Evolutionary conservation across 2,113 vertebrate species (phyloP).

Genomic region (Nyctereutes procyonoides): DNA sequence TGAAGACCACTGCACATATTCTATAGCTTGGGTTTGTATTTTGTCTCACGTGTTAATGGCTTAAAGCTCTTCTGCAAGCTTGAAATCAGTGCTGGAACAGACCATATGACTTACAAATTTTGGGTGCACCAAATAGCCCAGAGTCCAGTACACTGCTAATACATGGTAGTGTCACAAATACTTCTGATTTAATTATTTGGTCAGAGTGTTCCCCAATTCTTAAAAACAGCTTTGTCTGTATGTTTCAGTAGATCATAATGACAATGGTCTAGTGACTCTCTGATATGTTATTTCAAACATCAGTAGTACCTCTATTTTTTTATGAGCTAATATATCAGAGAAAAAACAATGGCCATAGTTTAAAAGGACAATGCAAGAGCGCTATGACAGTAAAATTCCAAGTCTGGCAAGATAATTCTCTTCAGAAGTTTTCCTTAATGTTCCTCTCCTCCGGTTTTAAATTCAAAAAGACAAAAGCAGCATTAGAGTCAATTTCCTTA

Average conservation of each 20-base stretch:
- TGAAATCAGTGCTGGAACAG: neutral
- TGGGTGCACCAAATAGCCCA: neutral
- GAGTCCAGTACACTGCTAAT: neutral
- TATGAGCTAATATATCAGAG: neutral
- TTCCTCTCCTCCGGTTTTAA: neutral
- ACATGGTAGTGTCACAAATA: neutral
- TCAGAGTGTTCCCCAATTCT: neutral
- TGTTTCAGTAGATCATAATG: neutral
- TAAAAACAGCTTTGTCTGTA: neutral
- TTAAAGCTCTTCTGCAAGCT: neutral
- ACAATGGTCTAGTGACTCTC: neutral
- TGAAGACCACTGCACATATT: neutral
- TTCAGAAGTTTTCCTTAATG: neutral
- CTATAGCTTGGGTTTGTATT: neutral
- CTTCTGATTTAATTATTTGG: neutral
- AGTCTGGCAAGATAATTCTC: neutral
- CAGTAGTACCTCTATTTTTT: neutral
- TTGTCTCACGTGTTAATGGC: neutral
- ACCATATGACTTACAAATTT: neutral
- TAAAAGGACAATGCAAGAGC: neutral
- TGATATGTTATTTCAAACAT: neutral
- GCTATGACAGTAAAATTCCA: neutral
- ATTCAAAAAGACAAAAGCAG: neutral
- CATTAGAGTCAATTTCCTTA: constrained; percentile 44
- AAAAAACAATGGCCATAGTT: neutral